These are phyloP conservation scores for Peromyscus attwateri DNA, from an alignment of 2,797 vertebrate genomes.

Conservation along the genomic window DNA sequence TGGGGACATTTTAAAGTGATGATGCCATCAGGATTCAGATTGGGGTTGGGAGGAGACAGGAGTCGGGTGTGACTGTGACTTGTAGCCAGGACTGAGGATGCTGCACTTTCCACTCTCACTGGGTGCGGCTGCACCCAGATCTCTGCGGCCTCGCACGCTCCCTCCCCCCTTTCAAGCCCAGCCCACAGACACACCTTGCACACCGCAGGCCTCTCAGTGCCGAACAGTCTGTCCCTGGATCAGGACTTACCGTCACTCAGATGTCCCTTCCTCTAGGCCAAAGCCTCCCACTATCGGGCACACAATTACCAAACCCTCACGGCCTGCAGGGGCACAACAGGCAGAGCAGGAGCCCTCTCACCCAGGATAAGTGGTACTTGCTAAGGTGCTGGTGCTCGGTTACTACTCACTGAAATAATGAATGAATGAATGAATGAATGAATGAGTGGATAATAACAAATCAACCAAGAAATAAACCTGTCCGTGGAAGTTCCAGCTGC, in stretches of 20 bases:
- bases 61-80: neutral
- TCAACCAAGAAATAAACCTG: neutral
- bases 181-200: neutral
- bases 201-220: neutral
- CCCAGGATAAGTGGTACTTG: neutral
- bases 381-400: neutral
- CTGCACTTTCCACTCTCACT: rapidly evolving
- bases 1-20: neutral
- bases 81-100: neutral
- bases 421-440: too few relatives aligned
- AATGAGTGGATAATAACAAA: neutral
- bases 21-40: neutral
- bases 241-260: neutral
- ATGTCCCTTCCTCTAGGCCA: neutral
- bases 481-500: neutral
- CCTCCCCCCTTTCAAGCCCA: too few relatives aligned
- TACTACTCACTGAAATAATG: neutral
- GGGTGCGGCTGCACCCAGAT: neutral
- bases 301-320: neutral
- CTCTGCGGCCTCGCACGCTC: neutral
- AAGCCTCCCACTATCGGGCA: neutral
- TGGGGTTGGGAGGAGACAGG: neutral
- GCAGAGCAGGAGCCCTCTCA: neutral
- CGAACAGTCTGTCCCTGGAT: neutral
- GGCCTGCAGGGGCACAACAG: neutral